Conservation (phyloP, 37 sponge, comb jelly and placozoan genomes). For the Cliona cf. orientalis region DNA sequence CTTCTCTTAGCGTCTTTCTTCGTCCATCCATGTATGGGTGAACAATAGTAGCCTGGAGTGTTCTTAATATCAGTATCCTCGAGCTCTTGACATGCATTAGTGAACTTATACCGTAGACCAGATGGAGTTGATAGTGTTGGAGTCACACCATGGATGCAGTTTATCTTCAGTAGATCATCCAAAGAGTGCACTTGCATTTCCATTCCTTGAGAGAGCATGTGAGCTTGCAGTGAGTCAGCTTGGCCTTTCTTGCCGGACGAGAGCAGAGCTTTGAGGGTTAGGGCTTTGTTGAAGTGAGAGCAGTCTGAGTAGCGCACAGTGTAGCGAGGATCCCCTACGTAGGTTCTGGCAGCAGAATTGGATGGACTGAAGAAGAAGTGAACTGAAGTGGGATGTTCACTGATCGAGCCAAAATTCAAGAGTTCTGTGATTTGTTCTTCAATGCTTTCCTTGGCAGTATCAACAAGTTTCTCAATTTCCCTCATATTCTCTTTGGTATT, state of each 20-base stretch:
- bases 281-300: conserved; percentile 82
- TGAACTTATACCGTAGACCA: conserved; percentile 7
- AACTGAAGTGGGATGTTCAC: not conserved
- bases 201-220: conserved; percentile 68
- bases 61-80: not conserved
- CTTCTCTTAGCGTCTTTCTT: not conserved
- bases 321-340: conserved; percentile 46
- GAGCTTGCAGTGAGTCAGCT: conserved; percentile 73
- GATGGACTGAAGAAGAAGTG: conserved; percentile 23
- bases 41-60: conserved; percentile 60
- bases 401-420: not conserved
- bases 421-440: not conserved
- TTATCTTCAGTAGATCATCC: conserved; percentile 10
- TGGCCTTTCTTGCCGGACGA: conserved; percentile 16
- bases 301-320: conserved; percentile 67
- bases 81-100: conserved; percentile 11
- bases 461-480: not conserved
- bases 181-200: conserved; percentile 33
- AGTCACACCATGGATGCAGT: conserved; percentile 33
- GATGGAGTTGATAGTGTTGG: conserved; percentile 31
- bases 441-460: conserved; percentile 2
- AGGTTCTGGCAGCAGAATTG: conserved; percentile 4
- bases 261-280: conserved; percentile 71
- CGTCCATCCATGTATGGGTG: conserved; percentile 76
- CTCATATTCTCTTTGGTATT: not conserved